A percentile compares a stretch with the other conserved stretches of the same genome.
Evolutionary conservation across 2,113 vertebrate species (phyloP).

Genomic region (Panthera uncia): DNA sequence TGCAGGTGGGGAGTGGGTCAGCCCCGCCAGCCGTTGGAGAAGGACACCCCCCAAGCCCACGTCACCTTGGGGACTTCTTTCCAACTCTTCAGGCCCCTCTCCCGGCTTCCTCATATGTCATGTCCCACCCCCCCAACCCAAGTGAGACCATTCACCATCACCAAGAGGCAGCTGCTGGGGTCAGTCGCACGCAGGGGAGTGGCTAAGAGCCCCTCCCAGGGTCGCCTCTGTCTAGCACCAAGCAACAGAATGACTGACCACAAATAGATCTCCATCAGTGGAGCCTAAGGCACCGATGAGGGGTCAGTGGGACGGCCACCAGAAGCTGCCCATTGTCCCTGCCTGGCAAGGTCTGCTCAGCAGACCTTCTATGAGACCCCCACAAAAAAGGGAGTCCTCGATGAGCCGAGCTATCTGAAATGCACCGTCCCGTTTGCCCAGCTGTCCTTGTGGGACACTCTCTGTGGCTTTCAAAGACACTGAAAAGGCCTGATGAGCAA

Average conservation of each 20-base stretch:
- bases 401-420: fast-evolving
- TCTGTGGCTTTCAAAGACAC: fast-evolving
- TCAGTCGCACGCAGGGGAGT: background rate
- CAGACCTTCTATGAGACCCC: background rate
- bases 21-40: fast-evolving
- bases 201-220: background rate
- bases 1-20: fast-evolving
- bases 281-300: fast-evolving
- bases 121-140: background rate
- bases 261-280: fast-evolving
- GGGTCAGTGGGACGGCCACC: fast-evolving
- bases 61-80: background rate
- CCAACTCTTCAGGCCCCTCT: background rate
- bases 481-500: background rate
- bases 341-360: fast-evolving
- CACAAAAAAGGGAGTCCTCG: fast-evolving
- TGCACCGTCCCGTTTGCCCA: fast-evolving
- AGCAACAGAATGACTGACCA: background rate
- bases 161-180: background rate
- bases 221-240: background rate
- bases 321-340: fast-evolving
- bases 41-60: too few species aligned
- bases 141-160: background rate
- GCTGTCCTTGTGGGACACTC: fast-evolving
- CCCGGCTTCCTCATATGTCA: background rate